Evolutionary conservation across 64 coral and sea anemone species (phyloP).

Genomic region (Orbicella faveolata): DNA sequence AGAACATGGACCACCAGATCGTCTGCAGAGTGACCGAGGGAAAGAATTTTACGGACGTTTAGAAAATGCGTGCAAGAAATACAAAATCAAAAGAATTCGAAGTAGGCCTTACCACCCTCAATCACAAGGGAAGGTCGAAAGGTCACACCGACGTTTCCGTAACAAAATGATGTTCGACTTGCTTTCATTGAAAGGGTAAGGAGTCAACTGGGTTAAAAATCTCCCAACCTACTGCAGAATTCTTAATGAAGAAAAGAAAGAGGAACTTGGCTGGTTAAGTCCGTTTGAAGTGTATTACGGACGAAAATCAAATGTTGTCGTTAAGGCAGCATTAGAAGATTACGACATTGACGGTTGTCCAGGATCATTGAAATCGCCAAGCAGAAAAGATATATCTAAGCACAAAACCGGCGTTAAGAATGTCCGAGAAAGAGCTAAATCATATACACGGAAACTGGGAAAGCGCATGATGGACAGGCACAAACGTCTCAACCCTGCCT

Average conservation of each 20-base stretch:
- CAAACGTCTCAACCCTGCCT: background rate
- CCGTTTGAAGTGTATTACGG: constrained; percentile 50
- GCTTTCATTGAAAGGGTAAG: constrained; percentile 47
- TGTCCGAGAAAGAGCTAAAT: constrained; percentile 29
- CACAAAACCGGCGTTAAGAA: background rate
- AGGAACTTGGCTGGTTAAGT: constrained; percentile 54
- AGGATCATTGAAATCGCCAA: constrained; percentile 27
- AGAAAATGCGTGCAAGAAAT: background rate
- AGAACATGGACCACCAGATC: background rate
- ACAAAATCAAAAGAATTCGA: constrained; percentile 8
- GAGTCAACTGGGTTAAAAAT: constrained; percentile 60
- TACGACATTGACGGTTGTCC: constrained; percentile 60
- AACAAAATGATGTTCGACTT: constrained; percentile 57
- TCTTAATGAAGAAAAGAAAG: constrained; percentile 64
- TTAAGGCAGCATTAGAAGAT: constrained; percentile 43
- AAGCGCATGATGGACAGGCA: constrained; percentile 42
- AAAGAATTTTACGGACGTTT: background rate
- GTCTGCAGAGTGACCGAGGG: background rate
- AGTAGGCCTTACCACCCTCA: constrained; percentile 13
- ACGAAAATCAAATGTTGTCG: constrained; percentile 46
- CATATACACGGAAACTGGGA: constrained; percentile 34
- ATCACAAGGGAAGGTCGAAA: constrained; percentile 43
- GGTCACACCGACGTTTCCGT: constrained; percentile 50
- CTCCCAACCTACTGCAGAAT: constrained; percentile 60
- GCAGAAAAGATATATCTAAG: background rate